phyloP scores from a whole-genome alignment of 2,888 invertebrate genomes.

The Odontomyia ornata region DNA sequence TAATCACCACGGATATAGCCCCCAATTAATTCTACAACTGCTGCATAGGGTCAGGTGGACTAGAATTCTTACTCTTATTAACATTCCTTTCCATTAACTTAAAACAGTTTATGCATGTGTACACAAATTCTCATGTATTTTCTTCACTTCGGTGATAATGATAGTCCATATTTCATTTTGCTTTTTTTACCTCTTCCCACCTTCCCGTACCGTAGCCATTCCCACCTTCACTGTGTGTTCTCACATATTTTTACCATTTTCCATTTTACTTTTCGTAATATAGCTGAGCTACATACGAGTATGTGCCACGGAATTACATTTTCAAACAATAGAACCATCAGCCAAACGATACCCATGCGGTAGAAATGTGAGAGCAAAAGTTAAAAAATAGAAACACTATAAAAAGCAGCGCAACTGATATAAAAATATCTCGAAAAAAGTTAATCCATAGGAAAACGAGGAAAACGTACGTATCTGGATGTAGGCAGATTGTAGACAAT shows the following conservation, averaged over 20 bases:
- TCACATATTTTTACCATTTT: too few species aligned
- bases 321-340: slow-evolving; percentile 35
- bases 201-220: too few species aligned
- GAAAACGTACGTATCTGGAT: not conserved
- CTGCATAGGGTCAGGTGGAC: too few species aligned
- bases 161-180: too few species aligned
- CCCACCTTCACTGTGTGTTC: too few species aligned
- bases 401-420: not conserved
- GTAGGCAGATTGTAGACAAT: too few species aligned
- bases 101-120: not conserved
- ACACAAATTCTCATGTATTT: not conserved
- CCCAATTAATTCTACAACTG: too few species aligned
- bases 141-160: not conserved
- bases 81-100: not conserved
- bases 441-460: not conserved
- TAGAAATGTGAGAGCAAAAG: not conserved
- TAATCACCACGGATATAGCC: too few species aligned
- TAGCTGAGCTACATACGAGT: too few species aligned
- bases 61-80: not conserved
- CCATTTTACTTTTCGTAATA: too few species aligned
- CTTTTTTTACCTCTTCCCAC: too few species aligned
- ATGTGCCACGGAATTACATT: slow-evolving; percentile 21
- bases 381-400: not conserved
- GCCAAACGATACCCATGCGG: not conserved
- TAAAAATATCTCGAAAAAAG: not conserved